Percentiles rank a stretch among this genome's conserved stretches.
Conservation (phyloP, 2,113 vertebrate genomes). For the Vireo altiloquus region DNA sequence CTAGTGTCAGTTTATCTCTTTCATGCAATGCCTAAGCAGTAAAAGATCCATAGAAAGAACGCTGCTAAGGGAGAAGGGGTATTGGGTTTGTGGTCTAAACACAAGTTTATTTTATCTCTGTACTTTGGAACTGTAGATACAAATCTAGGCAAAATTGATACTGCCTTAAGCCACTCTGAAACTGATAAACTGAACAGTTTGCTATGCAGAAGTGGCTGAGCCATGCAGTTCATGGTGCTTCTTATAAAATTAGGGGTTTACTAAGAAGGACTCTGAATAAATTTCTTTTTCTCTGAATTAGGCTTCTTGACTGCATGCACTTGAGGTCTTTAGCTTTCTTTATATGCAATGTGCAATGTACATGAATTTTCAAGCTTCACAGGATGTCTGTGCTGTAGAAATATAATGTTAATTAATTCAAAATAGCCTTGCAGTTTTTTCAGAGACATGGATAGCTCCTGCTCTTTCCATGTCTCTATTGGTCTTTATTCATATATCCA, state of each 20-base stretch:
- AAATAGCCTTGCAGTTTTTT: background rate
- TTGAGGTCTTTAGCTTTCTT: background rate
- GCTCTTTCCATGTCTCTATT: background rate
- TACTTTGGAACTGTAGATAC: background rate
- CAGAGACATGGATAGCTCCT: background rate
- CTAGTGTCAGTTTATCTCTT: background rate
- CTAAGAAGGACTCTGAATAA: background rate
- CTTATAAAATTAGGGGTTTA: background rate
- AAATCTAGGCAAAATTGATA: background rate
- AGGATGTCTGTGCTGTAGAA: background rate
- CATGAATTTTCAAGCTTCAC: background rate
- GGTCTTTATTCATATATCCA: background rate
- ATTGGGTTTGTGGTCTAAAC: background rate
- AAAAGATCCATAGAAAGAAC: background rate
- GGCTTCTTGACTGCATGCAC: background rate
- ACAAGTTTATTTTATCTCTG: background rate
- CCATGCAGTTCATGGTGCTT: background rate
- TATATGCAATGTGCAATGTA: background rate
- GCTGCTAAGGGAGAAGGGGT: background rate
- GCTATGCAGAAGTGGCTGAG: background rate
- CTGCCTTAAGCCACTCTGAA: background rate
- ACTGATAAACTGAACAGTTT: background rate
- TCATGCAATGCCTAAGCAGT: background rate
- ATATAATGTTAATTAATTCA: background rate
- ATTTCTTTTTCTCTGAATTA: background rate